Conservation (phyloP, 2,797 vertebrate genomes). For the Paedocypris micromegethes region DNA sequence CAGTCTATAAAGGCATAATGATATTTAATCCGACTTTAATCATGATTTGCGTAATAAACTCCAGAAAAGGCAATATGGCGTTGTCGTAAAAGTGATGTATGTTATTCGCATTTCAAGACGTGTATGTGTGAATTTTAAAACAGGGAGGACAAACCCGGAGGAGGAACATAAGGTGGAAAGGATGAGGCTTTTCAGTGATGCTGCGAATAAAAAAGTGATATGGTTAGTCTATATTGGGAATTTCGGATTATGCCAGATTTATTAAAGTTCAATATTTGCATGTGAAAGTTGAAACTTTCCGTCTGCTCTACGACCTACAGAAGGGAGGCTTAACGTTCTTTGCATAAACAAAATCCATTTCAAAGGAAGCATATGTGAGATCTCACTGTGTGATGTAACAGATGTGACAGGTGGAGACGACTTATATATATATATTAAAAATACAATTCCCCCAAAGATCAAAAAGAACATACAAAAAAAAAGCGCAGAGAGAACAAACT, state of each 20-base stretch:
- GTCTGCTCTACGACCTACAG: conserved; percentile 6
- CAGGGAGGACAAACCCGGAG: too few species aligned
- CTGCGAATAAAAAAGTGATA: neutral
- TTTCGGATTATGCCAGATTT: neutral
- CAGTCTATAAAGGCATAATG: too few species aligned
- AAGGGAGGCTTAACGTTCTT: neutral
- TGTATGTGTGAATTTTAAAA: too few species aligned
- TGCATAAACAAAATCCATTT: conserved; percentile 4
- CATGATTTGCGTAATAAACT: too few species aligned
- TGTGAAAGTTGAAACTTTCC: neutral
- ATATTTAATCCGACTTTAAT: too few species aligned
- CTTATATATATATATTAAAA: neutral
- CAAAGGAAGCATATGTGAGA: conserved; percentile 10
- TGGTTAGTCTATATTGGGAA: neutral
- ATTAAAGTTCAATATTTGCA: conserved; percentile 8
- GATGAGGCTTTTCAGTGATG: neutral
- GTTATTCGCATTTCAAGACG: too few species aligned
- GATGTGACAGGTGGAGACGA: neutral
- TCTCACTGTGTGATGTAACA: conserved; percentile 12
- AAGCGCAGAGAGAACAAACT: neutral
- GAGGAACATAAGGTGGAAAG: neutral
- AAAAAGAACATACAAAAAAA: conserved; percentile 11
- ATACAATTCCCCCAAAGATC: neutral
- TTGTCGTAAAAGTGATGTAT: too few species aligned
- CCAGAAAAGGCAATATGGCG: too few species aligned